Base-by-base conservation (phyloP, 1,140 invertebrate genomes). In the Pseudomyrmex pallidus region DNA sequence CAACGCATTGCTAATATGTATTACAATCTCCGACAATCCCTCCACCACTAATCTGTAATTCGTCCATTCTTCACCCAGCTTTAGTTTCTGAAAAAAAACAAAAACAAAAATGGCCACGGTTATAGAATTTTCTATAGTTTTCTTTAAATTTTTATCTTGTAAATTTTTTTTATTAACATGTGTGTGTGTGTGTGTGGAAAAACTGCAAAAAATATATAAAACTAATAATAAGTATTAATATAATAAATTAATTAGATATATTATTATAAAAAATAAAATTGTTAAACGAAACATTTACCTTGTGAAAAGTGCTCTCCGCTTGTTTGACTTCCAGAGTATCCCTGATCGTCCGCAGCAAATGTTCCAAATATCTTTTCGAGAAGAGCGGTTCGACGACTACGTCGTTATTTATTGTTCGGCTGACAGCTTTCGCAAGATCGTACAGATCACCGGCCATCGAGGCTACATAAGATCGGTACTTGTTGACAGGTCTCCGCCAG, bases 11-110 rank as follows among this genome's bases (percentile, higher is more conserved):
- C 90, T 83, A 52, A 92, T 78, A 64, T 93, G 90, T 9, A 74
- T 63, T 2, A 94, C 48, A 63, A 74, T 66, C 73, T 93, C 88
- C 8, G 92, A 91, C 1, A 90, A 13, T 20, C 91, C 92, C 70
- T 93, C 90, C 0, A 92, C 44, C 0, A 87, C 15, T 10, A 93
- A 44, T 62, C 87, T 87, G 48, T 91, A 91, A 35, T 70, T 87
- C 52, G 77, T 77, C 85, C 73, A 89, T 48, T 25, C n/a, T 25
- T 84, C 15, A 9, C 84, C 56, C 61, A 10, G n/a, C 10, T 54
- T 84, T 12, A 74, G 9, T 0, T 73, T 61, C 91, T 92, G 74
- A 48, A 82, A 84, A 86, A 63, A 2, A n/a, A n/a, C n/a, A n/a
- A 73, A 12, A 54, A 46, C 8, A 20, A 80, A 35, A 35, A 35